Evolutionary conservation across 2,888 invertebrate genomes (phyloP), one percentile per base, ranked within the genome.

Genomic region (Plebejus melissa): DNA sequence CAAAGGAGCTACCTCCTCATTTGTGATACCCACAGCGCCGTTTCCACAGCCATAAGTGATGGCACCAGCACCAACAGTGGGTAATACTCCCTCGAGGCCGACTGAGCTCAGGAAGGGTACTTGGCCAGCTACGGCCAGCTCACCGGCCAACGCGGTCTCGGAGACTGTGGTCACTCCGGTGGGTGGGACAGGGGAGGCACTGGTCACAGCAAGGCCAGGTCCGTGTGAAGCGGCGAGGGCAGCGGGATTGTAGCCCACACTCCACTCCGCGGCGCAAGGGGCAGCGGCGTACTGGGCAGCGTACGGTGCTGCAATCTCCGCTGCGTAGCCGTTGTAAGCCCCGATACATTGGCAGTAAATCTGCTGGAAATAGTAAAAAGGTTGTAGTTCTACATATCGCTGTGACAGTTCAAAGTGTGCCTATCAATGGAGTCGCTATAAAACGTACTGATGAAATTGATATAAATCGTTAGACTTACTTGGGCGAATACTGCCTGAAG

Each of bases 61-160:
- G 13, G 81, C 80, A 65, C 86, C 82, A 11, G 77, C 79, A 0
- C 87, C 86, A 28, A 78, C 58, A 0, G 83, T 80, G 9, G 83
- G 82, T 7, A 87, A 75, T 0, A 82, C 70, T 11, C 86, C 87
- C 69, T 87, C 87, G 9, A 87, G 58, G 13, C 38, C 71, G 9
- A 75, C 86, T 4, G 86, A 83, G 4, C 84, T 84, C 4, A 87
- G 69, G 82, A 82, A 81, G 0, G 88, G 88, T 58, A 87, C 74
- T 36, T 83, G 76, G 1, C 87, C 88, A 65, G 78, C 77, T 0
- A 86, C 83, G 2, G 80, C 77, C 0, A 87, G 57, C 0, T 81
- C 77, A 0, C 88, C 88, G 74, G 85, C 83, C 60, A 80, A 80
- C 0, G 80, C 77, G 65, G 85, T 84, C 46, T 88, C 87, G 5